Conservation (phyloP, 2,113 vertebrate species). For the Bos indicus region DNA sequence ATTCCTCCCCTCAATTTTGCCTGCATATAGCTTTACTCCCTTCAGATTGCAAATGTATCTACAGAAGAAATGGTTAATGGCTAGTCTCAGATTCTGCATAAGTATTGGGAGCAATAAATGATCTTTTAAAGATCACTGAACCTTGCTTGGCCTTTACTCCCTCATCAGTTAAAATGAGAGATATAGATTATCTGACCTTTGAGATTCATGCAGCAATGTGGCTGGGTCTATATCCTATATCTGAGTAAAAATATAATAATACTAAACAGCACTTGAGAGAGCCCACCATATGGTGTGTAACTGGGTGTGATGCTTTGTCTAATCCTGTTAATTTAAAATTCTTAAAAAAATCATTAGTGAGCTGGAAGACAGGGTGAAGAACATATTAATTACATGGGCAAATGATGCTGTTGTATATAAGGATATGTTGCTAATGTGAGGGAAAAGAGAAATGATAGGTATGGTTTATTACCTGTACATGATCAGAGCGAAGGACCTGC, state of each 20-base stretch:
- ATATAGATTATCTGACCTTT: constrained; percentile 28
- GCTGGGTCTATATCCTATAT: background rate
- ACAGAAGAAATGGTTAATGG: background rate
- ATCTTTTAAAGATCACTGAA: constrained; percentile 2
- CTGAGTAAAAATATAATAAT: constrained; percentile 6
- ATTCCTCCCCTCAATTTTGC: background rate
- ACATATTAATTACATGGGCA: background rate
- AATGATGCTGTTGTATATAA: background rate
- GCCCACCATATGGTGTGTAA: background rate
- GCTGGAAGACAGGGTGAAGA: background rate
- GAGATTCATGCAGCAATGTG: background rate
- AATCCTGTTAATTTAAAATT: constrained; percentile 26
- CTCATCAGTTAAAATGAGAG: background rate
- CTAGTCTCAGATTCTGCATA: background rate
- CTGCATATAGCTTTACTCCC: background rate
- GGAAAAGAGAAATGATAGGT: background rate
- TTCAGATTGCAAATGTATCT: background rate
- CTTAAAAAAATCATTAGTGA: background rate
- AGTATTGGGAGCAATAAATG: background rate
- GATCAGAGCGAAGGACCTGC: background rate
- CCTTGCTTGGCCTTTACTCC: background rate
- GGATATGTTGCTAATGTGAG: background rate
- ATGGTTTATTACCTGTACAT: background rate
- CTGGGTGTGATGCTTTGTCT: background rate
- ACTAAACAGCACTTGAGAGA: background rate